Conservation (phyloP, 2,113 vertebrate species). For the Zeus faber region DNA sequence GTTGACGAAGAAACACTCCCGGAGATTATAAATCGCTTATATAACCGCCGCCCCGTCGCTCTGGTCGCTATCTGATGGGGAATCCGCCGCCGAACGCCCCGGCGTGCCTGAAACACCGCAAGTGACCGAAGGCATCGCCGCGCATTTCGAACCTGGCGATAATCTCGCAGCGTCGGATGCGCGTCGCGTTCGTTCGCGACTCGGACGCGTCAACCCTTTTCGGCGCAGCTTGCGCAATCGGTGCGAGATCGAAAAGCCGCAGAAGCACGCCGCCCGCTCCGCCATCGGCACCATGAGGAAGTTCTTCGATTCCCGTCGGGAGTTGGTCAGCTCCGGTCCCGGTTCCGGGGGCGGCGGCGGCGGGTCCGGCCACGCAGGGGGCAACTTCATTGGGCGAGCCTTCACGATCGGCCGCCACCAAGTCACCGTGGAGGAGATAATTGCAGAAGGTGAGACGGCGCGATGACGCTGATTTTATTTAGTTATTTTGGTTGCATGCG, state of each 20-base stretch:
- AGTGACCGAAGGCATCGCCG: conserved; percentile 27
- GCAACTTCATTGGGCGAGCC: conserved; percentile 89
- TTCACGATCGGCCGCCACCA: conserved; percentile 92
- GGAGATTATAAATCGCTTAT: conserved; percentile 67
- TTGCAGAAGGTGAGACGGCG: conserved; percentile 88
- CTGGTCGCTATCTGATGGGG: conserved; percentile 49
- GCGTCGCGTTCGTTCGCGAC: no score
- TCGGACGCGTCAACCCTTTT: no score
- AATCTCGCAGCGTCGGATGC: conserved; percentile 11
- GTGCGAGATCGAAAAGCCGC: no score
- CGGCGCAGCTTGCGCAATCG: no score
- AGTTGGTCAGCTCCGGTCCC: conserved; percentile 88
- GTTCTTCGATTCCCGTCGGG: conserved; percentile 96
- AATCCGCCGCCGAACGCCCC: conserved; percentile 31
- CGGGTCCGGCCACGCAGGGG: conserved; percentile 81
- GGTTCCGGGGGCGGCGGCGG: conserved; percentile 85
- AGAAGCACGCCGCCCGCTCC: no score
- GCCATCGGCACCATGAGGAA: conserved; percentile 85
- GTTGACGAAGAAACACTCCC: conserved; percentile 47
- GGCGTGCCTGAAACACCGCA: conserved; percentile 28
- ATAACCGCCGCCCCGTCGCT: conserved; percentile 53
- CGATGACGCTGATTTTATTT: background rate
- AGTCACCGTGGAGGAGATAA: conserved; percentile 95
- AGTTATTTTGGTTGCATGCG: background rate
- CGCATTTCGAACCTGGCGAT: conserved; percentile 21